Percentiles rank a stretch among this genome's conserved stretches.
phyloP scores from a whole-genome alignment of 2,797 vertebrate species.

The Coluber constrictor region DNA sequence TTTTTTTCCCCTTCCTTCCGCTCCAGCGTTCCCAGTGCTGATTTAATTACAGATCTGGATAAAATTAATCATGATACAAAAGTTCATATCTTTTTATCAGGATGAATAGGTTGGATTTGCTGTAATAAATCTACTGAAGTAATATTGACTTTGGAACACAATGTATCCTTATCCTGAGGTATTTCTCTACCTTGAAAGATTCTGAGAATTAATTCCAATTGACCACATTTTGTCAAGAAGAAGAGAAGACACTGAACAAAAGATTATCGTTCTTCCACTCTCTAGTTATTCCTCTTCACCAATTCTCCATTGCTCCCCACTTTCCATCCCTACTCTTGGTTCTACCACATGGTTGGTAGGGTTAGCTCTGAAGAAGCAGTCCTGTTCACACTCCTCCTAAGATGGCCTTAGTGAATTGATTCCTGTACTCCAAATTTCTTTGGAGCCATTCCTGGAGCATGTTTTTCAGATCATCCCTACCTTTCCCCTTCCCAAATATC shows the following conservation, averaged over 20 bases:
- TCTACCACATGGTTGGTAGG: no score
- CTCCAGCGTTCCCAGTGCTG: conserved; percentile 48
- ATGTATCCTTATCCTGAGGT: neutral
- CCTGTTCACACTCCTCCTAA: neutral
- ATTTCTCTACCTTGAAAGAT: neutral
- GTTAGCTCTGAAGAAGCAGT: neutral
- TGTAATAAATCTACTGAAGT: conserved; percentile 22
- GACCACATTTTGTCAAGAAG: neutral
- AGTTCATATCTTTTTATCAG: conserved; percentile 46
- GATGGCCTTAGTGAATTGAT: neutral
- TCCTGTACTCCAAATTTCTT: neutral
- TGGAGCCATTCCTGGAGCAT: neutral
- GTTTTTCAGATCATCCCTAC: neutral
- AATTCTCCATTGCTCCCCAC: no score
- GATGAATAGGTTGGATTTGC: conserved; percentile 45
- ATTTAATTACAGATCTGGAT: conserved; percentile 52
- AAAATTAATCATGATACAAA: conserved; percentile 54
- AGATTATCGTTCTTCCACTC: neutral
- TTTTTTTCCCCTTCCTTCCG: conserved; percentile 24
- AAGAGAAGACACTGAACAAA: neutral
- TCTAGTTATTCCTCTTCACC: neutral
- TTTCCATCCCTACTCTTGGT: neutral
- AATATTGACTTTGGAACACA: neutral
- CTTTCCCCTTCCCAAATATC: neutral
- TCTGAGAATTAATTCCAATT: neutral